Evolutionary conservation across 2,797 vertebrate species (phyloP).

Genomic region (Phyllotis vaccarum): DNA sequence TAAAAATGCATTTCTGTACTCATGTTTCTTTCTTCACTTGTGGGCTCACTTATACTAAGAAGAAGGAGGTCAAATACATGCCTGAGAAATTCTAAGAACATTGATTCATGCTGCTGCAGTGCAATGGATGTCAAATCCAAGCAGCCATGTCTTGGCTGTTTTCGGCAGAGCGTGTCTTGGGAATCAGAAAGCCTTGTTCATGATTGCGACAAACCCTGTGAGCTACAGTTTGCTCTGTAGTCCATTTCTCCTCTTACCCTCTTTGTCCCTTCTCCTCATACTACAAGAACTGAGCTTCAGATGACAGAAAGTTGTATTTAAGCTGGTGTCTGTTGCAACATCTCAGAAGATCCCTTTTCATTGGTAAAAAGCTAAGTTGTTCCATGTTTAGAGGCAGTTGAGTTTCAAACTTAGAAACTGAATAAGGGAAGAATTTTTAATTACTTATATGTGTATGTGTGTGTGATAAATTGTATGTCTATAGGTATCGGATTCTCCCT

Average conservation of each 20-base stretch:
- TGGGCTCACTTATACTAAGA: slow-evolving; percentile 35
- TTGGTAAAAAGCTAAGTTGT: not conserved
- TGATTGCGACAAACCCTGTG: not conserved
- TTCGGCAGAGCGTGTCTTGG: not conserved
- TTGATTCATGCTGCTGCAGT: not conserved
- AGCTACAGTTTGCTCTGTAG: not conserved
- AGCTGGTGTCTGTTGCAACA: not conserved
- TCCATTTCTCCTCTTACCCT: not conserved
- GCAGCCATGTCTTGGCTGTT: not conserved
- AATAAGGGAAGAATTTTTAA: not conserved
- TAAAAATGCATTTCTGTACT: slow-evolving; percentile 5
- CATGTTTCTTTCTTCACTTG: slow-evolving; percentile 14
- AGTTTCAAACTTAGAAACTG: not conserved
- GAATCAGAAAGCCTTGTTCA: not conserved
- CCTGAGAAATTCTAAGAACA: not conserved
- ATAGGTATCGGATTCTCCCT: too few species aligned
- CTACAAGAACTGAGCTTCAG: not conserved
- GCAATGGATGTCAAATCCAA: not conserved
- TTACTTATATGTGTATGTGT: not conserved
- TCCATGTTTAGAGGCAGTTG: not conserved
- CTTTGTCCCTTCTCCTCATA: not conserved
- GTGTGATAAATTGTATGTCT: too few species aligned
- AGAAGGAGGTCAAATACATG: slow-evolving; percentile 45
- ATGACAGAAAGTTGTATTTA: not conserved
- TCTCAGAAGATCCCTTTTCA: not conserved